Percentiles rank a stretch among this genome's conserved stretches.
These are phyloP conservation scores for Garrulus glandarius DNA, from an alignment of 2,797 vertebrate species.

Conservation along the genomic window DNA sequence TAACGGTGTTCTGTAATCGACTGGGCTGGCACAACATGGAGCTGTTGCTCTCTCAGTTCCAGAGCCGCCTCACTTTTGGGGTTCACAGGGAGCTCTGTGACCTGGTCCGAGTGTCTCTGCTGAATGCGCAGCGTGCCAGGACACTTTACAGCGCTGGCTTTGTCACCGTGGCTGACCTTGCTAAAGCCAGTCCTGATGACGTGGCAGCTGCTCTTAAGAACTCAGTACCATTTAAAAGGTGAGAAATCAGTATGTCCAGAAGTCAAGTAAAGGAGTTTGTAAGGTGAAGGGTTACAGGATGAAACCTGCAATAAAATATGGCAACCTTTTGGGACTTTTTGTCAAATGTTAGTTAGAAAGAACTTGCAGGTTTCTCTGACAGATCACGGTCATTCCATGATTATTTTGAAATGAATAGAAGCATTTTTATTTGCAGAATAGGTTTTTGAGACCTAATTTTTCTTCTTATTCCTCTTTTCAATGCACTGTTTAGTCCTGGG, in stretches of 20 bases:
- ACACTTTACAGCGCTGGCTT: conserved; percentile 86
- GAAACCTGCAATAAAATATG: neutral
- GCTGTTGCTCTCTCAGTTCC: conserved; percentile 91
- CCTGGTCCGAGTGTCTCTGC: conserved; percentile 88
- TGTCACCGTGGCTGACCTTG: conserved; percentile 88
- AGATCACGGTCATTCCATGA: neutral
- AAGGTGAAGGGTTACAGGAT: neutral
- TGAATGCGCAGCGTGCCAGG: conserved; percentile 90
- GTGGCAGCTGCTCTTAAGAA: conserved; percentile 88
- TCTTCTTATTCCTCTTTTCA: neutral
- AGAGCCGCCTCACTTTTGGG: conserved; percentile 94
- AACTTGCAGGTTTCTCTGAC: neutral
- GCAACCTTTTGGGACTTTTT: neutral
- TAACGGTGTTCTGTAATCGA: conserved; percentile 92
- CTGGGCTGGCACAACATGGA: conserved; percentile 98
- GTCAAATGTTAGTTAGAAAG: neutral
- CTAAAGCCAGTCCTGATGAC: conserved; percentile 79
- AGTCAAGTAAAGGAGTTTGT: neutral
- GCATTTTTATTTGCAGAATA: neutral
- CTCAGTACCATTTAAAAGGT: conserved; percentile 95
- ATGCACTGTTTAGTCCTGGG: neutral
- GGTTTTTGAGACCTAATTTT: neutral
- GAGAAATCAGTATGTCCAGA: neutral
- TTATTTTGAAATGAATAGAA: neutral
- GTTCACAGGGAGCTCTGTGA: conserved; percentile 94